Evolutionary conservation across 2,888 invertebrate species (phyloP), one percentile per base, ranked within the genome.

Genomic region (Drosophila nr. fundita): DNA sequence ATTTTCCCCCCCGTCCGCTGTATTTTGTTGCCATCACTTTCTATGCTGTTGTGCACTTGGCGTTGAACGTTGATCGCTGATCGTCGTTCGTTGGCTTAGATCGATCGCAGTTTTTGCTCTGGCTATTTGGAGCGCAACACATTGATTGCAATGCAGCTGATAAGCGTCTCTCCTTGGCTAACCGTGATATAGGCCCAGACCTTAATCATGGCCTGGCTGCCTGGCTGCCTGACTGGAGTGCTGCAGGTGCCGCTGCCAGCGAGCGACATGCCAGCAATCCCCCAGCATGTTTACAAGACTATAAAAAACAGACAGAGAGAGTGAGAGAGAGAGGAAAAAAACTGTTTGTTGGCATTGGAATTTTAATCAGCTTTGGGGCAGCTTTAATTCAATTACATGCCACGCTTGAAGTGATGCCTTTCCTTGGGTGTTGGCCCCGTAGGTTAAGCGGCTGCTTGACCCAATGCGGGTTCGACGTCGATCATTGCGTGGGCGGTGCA

Each of bases 361-460:
- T 87, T 87, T 90, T 87, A 87, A 90, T 90, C 87, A 90, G 89
- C 74, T 82, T 72, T 69, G 73, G 50, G 59, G 67, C 82, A 71
- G 65, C 68, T 85, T 88, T 76, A 83, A 88, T 90, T 80, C 87
- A 87, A 90, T 90, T 90, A 87, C 87, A 87, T 76, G 90, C 71
- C 87, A 87, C 89, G 85, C 87, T 87, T 76, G 88, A 85, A 74
- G 61, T 72, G 68, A 49, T 71, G 76, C 38, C 15, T 6, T 27
- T 27, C 29, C 21, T 55, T 64, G 68, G 65, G 65, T 65, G 76
- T 68, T 72, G 72, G 76, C 67, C 48, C 52, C 61, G 61, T 58
- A 70, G 78, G 71, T 77, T 80, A 75, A 77, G 66, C 76, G 52
- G 53, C 60, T 70, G 71, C 36, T 69, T 71, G 71, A 80, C 82